phyloP scores from a whole-genome alignment of 2,113 vertebrate genomes.

The Centropus unirufus region DNA sequence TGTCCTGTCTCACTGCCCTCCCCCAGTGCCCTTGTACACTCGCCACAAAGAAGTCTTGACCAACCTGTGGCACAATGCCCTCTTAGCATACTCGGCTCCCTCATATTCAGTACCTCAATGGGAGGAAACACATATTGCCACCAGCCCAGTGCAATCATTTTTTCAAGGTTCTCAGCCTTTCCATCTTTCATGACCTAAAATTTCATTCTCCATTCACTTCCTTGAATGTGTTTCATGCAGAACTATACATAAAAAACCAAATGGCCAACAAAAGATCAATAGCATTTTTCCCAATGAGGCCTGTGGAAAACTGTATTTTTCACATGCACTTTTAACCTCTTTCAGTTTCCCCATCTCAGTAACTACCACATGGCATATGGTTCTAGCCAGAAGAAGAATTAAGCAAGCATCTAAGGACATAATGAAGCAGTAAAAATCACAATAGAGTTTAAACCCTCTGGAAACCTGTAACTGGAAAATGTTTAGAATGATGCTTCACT shows the following conservation, averaged over 20 bases:
- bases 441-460: not conserved
- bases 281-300: not conserved
- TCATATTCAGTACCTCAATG: not conserved
- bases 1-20: not conserved
- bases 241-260: conserved; percentile 18
- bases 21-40: rapidly evolving
- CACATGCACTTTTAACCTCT: not conserved
- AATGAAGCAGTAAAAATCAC: not conserved
- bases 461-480: conserved; percentile 15
- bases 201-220: not conserved
- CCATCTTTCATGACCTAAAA: not conserved
- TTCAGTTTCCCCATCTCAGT: not conserved
- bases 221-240: not conserved
- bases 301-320: conserved; percentile 25
- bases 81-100: not conserved
- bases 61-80: rapidly evolving
- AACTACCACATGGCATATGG: conserved; percentile 2
- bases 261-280: not conserved
- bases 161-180: not conserved
- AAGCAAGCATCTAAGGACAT: not conserved
- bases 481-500: not conserved
- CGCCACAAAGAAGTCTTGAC: not conserved
- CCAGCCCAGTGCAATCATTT: not conserved
- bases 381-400: not conserved
- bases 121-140: rapidly evolving